A percentile compares a stretch with the other conserved stretches of the same genome.
Conservation (phyloP, 2,797 vertebrate species). For the Florisuga fusca region DNA sequence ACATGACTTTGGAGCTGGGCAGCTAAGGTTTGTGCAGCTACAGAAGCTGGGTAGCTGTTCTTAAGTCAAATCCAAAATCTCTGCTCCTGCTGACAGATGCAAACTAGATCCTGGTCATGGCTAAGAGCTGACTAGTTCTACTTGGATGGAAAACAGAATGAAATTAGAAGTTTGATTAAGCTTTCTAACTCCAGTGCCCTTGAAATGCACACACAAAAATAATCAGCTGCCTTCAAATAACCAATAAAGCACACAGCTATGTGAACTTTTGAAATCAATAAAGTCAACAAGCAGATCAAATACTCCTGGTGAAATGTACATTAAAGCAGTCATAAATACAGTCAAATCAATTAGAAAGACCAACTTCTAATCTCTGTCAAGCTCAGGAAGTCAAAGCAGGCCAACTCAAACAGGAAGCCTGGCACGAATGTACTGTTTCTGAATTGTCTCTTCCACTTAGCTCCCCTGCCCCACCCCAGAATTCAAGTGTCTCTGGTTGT, state of each 20-base stretch:
- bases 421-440: neutral
- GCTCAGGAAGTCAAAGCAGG: neutral
- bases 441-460: neutral
- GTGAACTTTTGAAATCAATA: neutral
- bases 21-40: neutral
- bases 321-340: neutral
- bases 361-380: neutral
- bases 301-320: neutral
- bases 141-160: neutral
- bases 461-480: too few species aligned
- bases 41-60: neutral
- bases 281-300: slow-evolving; percentile 7
- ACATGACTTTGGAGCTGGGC: neutral
- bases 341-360: neutral
- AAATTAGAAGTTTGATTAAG: neutral
- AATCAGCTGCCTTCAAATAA: neutral
- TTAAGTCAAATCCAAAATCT: neutral
- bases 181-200: neutral
- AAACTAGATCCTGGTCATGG: neutral
- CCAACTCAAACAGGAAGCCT: neutral
- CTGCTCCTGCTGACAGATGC: neutral
- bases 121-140: neutral
- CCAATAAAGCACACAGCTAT: neutral
- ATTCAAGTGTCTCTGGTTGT: neutral
- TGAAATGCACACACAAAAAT: neutral